Base-by-base conservation (phyloP, 1,140 invertebrate genomes). In the Chrysomallon squamiferum region DNA sequence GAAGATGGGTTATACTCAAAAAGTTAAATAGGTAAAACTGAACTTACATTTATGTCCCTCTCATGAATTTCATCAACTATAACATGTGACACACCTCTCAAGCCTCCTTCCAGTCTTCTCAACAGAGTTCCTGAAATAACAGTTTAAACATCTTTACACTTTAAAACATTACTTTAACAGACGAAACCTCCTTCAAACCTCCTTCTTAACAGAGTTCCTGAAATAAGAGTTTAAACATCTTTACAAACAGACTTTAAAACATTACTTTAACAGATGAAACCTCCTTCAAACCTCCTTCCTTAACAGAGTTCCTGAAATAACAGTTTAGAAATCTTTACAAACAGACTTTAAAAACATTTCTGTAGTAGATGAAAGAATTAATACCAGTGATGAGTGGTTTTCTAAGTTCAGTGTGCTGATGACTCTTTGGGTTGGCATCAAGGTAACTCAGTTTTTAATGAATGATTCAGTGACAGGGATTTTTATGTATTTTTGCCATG, bases 21-120 rank as follows among this genome's bases (percentile, higher is more conserved):
- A n/a, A n/a, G n/a, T n/a, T n/a, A n/a, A n/a, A n/a, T n/a, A n/a
- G n/a, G n/a, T n/a, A n/a, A n/a, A n/a, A n/a, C n/a, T n/a, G 18
- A 33, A 72, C 83, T 78, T 76, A 85, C 84, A 74, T 86, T 86
- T 20, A 84, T 77, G 66, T 88, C 89, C 65, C 92, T 78, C 76
- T 93, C 91, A 76, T 93, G 92, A 38, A 91, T 92, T 85, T 93
- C 92, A 83, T 93, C 92, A 5, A 93, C 77, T 62, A 94, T 90
- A 0, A 94, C 82, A 71, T 93, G 92, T 2, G 90, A 87, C 9
- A 91, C 72, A 82, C 88, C 75, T 78, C 87, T 67, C 47, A 88
- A 66, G 29, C 87, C 87, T 68, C 76, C 78, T 72, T 88, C 87
- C 68, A 88, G 73, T 69, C 86, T 86, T 57, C 86, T 68, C 60